These are phyloP conservation scores for Plodia interpunctella DNA, from an alignment of 1,140 invertebrate species.

Conservation along the genomic window DNA sequence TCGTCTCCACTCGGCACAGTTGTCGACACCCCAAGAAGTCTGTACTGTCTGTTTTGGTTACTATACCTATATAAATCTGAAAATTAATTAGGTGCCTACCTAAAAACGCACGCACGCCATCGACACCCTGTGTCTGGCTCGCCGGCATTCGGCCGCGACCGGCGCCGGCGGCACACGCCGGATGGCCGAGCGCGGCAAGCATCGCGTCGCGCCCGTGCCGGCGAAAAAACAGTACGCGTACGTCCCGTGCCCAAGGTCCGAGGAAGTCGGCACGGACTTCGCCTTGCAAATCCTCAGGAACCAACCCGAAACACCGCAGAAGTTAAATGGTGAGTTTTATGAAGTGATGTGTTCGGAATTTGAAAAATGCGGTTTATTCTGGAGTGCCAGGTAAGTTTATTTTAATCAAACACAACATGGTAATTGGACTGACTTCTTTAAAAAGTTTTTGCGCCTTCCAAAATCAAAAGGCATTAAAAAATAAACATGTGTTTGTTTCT, in stretches of 20 bases:
- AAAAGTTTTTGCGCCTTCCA: no score
- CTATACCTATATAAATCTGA: no score
- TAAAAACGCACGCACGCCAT: constrained; percentile 29
- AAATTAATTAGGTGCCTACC: no score
- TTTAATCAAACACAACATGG: no score
- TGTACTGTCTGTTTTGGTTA: no score
- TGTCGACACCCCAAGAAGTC: no score
- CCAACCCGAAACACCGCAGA: constrained; percentile 44
- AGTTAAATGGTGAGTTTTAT: constrained; percentile 44
- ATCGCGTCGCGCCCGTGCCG: constrained; percentile 70
- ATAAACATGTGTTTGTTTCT: not conserved
- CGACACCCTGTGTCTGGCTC: constrained; percentile 44
- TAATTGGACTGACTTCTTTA: no score
- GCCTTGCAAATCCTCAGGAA: constrained; percentile 49
- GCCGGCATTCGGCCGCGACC: constrained; percentile 30
- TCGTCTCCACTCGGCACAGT: no score
- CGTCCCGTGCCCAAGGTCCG: constrained; percentile 77
- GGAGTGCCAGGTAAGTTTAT: no score
- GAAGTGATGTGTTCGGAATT: not conserved
- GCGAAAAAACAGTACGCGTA: constrained; percentile 78
- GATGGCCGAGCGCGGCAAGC: constrained; percentile 68
- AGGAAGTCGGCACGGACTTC: constrained; percentile 75
- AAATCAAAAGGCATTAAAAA: no score
- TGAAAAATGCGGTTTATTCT: no score
- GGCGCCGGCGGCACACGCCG: constrained; percentile 40